phyloP scores from a whole-genome alignment of 2,888 invertebrate genomes.

The Chrysolina americana region DNA sequence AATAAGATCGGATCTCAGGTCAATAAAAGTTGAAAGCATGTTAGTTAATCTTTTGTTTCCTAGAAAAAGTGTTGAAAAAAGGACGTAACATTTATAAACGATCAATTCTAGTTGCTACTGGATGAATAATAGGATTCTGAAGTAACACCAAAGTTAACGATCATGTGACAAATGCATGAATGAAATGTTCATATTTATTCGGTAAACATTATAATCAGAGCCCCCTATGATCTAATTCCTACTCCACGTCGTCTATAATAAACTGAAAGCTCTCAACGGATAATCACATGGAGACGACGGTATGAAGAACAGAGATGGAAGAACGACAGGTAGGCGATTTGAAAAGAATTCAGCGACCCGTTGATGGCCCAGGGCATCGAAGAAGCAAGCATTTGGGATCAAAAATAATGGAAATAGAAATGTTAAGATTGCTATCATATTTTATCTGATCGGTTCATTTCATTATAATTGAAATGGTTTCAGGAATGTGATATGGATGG shows the following conservation, averaged over 20 bases:
- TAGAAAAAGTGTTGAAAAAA: too few relatives aligned
- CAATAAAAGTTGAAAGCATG: too few relatives aligned
- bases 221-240: conserved; percentile 54
- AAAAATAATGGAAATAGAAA: conserved; percentile 47
- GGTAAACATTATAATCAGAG: conserved; percentile 52
- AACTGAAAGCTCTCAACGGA: conserved; percentile 57
- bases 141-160: too few relatives aligned
- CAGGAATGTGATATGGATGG: conserved; percentile 1
- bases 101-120: too few relatives aligned
- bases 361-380: conserved; percentile 45
- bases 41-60: too few relatives aligned
- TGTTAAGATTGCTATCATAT: conserved; percentile 48
- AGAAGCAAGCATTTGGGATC: conserved; percentile 50
- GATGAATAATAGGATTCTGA: too few relatives aligned
- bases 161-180: conserved; percentile 24
- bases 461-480: conserved; percentile 17
- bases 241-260: conserved; percentile 57
- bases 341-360: conserved; percentile 46
- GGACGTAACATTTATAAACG: too few relatives aligned
- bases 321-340: conserved; percentile 49
- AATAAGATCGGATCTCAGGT: too few relatives aligned
- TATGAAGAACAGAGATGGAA: conserved; percentile 44
- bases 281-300: conserved; percentile 53
- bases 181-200: conserved; percentile 31
- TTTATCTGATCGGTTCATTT: conserved; percentile 45